phyloP scores from a whole-genome alignment of 1,140 invertebrate genomes.

The Cydia amplana region DNA sequence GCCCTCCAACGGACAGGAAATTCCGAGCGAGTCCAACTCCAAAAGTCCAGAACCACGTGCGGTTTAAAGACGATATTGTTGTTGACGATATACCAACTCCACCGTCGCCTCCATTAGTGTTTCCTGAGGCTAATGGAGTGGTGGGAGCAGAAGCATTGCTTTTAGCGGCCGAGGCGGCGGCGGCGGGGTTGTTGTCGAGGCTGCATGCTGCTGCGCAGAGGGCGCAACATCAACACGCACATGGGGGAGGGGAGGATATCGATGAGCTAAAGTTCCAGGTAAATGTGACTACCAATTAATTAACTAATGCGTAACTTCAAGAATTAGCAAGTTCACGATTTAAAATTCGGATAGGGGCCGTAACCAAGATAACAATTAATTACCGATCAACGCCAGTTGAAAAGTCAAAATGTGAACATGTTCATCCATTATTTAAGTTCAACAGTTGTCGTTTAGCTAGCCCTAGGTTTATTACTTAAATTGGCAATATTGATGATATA shows the following conservation, averaged over 20 bases:
- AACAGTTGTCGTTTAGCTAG: no score
- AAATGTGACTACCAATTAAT: slow-evolving; percentile 22
- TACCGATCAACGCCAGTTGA: no score
- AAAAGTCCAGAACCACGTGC: slow-evolving; percentile 72
- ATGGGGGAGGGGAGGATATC: slow-evolving; percentile 85
- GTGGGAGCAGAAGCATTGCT: slow-evolving; percentile 82
- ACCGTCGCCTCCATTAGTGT: slow-evolving; percentile 72
- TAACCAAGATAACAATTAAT: no score
- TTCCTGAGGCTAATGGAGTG: slow-evolving; percentile 78
- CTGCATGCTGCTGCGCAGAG: slow-evolving; percentile 85
- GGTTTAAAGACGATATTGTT: slow-evolving; percentile 75
- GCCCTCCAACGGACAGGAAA: slow-evolving; percentile 59
- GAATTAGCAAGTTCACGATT: no score
- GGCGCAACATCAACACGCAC: slow-evolving; percentile 84
- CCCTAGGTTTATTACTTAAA: no score
- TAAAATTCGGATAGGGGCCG: no score
- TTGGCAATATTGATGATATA: no score
- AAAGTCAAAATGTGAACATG: not conserved
- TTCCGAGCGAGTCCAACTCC: slow-evolving; percentile 61
- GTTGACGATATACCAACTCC: slow-evolving; percentile 73
- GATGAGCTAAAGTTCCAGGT: slow-evolving; percentile 87
- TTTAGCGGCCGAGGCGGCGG: slow-evolving; percentile 83
- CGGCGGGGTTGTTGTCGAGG: slow-evolving; percentile 82
- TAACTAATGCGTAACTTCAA: no score
- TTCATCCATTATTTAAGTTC: no score